Conservation (phyloP, 2,888 invertebrate species). For the Ashinkailepas kermadecensis region DNA sequence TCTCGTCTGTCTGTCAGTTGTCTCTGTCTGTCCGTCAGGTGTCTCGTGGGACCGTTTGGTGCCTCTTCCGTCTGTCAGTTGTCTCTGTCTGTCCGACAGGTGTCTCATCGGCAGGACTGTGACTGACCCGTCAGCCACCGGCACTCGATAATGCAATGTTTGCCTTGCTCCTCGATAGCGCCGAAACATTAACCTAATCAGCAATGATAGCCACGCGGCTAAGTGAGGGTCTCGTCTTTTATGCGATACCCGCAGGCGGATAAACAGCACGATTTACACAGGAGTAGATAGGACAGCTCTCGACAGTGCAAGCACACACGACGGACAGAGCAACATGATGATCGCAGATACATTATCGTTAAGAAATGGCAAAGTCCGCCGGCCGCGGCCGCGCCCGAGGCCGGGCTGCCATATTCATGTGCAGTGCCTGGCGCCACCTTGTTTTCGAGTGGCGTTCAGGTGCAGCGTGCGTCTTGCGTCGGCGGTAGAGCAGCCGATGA, state of each 20-base stretch:
- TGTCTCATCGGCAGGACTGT: no score
- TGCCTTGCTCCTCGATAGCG: neutral
- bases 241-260: neutral
- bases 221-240: slow-evolving; percentile 8
- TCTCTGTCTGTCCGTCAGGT: no score
- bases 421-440: neutral
- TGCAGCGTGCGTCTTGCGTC: no score
- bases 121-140: no score
- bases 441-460: neutral
- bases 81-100: no score
- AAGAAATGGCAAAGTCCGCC: neutral
- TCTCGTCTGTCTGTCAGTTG: no score
- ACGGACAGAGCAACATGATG: neutral
- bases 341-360: neutral
- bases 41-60: no score
- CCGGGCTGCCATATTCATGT: neutral
- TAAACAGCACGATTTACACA: slow-evolving; percentile 13
- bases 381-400: no score
- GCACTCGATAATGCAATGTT: slow-evolving; percentile 2
- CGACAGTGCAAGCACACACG: neutral
- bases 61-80: no score
- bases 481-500: no score
- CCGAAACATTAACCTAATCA: slow-evolving; percentile 9
- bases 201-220: neutral
- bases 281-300: neutral